These are phyloP conservation scores for Hippoglossus hippoglossus DNA, from an alignment of 2,797 vertebrate species.

Conservation along the genomic window DNA sequence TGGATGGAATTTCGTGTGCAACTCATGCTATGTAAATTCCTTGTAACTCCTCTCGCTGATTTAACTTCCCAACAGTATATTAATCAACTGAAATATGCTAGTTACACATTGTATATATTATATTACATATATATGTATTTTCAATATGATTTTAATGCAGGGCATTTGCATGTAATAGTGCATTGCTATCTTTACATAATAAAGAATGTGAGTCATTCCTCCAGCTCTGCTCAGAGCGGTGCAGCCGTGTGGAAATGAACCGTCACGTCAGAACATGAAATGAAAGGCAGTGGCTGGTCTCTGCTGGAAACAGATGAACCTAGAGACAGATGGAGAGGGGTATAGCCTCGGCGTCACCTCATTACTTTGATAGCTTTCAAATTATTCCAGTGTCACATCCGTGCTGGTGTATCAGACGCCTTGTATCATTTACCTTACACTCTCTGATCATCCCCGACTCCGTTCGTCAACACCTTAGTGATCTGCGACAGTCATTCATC, in stretches of 20 bases:
- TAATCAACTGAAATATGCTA: too few relatives aligned
- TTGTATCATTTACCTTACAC: constrained; percentile 51
- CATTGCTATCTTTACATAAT: neutral
- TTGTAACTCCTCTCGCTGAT: too few relatives aligned
- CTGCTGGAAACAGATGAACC: constrained; percentile 33
- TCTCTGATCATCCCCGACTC: constrained; percentile 38
- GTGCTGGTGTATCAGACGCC: constrained; percentile 46
- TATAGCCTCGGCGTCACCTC: constrained; percentile 24
- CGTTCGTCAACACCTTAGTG: constrained; percentile 53
- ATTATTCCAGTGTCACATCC: constrained; percentile 52
- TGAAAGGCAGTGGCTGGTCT: constrained; percentile 23
- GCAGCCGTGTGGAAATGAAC: constrained; percentile 4
- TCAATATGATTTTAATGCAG: too few relatives aligned
- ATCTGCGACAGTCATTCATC: constrained; percentile 18
- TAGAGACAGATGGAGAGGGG: constrained; percentile 49
- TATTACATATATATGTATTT: too few relatives aligned
- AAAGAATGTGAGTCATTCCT: neutral
- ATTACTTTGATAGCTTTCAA: constrained; percentile 46
- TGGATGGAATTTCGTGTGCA: too few relatives aligned
- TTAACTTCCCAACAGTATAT: too few relatives aligned
- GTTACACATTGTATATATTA: too few relatives aligned
- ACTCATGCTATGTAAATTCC: too few relatives aligned
- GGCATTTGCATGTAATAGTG: too few relatives aligned
- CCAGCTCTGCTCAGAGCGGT: neutral
- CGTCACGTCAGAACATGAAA: constrained; percentile 15